A percentile compares a stretch with the other conserved stretches of the same genome.
Conservation (phyloP, 1,140 invertebrate genomes). For the Stegodyphus mimosarum region DNA sequence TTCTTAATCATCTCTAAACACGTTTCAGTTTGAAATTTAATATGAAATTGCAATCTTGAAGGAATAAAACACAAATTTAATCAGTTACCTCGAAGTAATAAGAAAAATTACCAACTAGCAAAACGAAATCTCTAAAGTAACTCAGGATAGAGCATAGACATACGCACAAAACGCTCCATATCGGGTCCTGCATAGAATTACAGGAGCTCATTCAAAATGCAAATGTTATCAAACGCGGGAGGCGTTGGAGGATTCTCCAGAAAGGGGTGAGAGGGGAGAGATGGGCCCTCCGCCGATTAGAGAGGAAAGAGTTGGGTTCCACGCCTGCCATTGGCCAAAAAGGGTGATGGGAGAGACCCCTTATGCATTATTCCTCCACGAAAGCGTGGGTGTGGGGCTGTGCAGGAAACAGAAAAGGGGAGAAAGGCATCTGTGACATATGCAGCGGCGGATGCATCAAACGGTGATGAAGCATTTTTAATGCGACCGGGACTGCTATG, state of each 20-base stretch:
- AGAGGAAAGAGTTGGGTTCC: constrained; percentile 7
- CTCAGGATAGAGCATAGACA: too few relatives aligned
- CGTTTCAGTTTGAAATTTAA: too few relatives aligned
- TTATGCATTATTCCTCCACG: constrained; percentile 38
- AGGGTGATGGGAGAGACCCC: constrained; percentile 1
- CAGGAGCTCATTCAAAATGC: neutral
- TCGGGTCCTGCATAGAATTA: too few relatives aligned
- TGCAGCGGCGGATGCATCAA: constrained; percentile 34
- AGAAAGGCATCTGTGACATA: constrained; percentile 9
- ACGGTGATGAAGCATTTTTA: constrained; percentile 59
- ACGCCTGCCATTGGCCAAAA: constrained; percentile 7
- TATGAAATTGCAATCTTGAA: too few relatives aligned
- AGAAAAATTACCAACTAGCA: too few relatives aligned
- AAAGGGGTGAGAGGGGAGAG: neutral
- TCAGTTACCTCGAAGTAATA: too few relatives aligned
- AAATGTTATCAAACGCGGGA: constrained; percentile 1
- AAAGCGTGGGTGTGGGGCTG: neutral
- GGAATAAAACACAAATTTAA: too few relatives aligned
- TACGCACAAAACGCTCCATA: too few relatives aligned
- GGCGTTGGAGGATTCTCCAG: neutral
- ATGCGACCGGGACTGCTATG: neutral
- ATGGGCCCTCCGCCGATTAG: neutral
- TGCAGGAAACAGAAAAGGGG: constrained; percentile 22
- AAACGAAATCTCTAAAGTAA: too few relatives aligned
- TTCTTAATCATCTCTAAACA: too few relatives aligned